A percentile compares a stretch with the other conserved stretches of the same genome.
Conservation (phyloP, 2,797 vertebrate genomes). For the Telmatherina bonti region DNA sequence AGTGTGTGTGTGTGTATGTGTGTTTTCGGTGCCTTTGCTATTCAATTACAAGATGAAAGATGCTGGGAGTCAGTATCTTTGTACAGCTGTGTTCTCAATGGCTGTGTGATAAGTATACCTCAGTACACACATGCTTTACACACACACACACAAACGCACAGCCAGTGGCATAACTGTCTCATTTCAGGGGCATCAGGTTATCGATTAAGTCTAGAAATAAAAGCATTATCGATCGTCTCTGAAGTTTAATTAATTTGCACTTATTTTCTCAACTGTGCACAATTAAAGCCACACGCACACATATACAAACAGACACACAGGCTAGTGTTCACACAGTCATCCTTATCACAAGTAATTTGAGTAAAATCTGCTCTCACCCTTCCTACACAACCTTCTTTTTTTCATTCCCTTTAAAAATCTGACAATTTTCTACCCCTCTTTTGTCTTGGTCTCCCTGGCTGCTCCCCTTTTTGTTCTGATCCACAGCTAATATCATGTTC, state of each 20-base stretch:
- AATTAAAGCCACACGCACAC: constrained; percentile 11
- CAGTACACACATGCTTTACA: constrained; percentile 12
- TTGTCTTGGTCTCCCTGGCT: too few species aligned
- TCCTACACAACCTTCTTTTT: constrained; percentile 25
- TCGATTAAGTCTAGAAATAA: constrained; percentile 67
- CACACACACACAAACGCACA: constrained; percentile 25
- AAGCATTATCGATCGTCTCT: constrained; percentile 72
- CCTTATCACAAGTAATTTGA: constrained; percentile 68
- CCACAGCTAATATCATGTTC: constrained; percentile 59
- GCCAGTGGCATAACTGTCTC: constrained; percentile 52
- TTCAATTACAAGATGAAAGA: constrained; percentile 72
- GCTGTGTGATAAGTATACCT: constrained; percentile 40
- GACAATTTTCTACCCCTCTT: constrained; percentile 36
- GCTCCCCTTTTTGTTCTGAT: constrained; percentile 42
- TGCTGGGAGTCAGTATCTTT: constrained; percentile 48
- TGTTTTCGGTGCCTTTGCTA: constrained; percentile 35
- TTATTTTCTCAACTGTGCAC: constrained; percentile 52
- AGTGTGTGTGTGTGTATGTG: constrained; percentile 17
- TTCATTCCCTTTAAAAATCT: constrained; percentile 39
- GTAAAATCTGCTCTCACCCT: constrained; percentile 50
- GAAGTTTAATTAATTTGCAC: constrained; percentile 80
- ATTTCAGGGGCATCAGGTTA: constrained; percentile 70
- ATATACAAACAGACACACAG: constrained; percentile 10
- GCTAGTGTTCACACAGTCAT: constrained; percentile 38
- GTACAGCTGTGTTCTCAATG: constrained; percentile 31